Evolutionary conservation across 2,797 vertebrate species (phyloP), one percentile per base, ranked within the genome.

Genomic region (Melanotaenia nigrans): DNA sequence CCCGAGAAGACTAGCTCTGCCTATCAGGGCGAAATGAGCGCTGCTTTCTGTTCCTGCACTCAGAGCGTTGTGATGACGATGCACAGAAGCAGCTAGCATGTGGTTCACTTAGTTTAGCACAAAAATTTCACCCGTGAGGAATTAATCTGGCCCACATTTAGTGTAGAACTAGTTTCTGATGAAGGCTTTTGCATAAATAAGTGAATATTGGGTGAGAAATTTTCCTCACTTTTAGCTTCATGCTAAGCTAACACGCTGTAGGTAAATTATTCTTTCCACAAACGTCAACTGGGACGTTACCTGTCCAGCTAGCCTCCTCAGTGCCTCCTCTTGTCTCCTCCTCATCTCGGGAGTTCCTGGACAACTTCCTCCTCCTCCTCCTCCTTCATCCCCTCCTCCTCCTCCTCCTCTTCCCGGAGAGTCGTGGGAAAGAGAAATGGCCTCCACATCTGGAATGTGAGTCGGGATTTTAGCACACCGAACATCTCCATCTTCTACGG

Each of bases 281-380:
- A 35, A 28, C 8, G 47, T 51, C 11, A 53, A 22, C 10, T 11
- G 22, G 12, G 9, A 22, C 4, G 12, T 12, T 93, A 99, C 97
- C 96, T 98, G 96, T 0, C 95, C 95, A 6, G 97, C 96, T 0
- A 99, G 91, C 61, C 95, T 95, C 79, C 95, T 78, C 92, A 97
- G 94, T 0, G 92, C 94, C 82, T 98, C 97, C 68, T 98, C 96
- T 71, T 97, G 97, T 30, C 95, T 95, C 73, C 96, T 94, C 47
- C 95, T 95, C 95, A 96, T 95, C 87, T 99, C 97, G 0, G 97
- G 97, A 0, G 97, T 99, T 22, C 96, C 97, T 0, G 97, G 97
- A 86, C 97, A 98, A 92, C 97, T 98, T 73, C 96, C 96, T 51
- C 95, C 96, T 3, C 63, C 95, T 93, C 74, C 96, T 89, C 32